These are phyloP conservation scores for Sorex maritimensis DNA, from an alignment of 2,797 vertebrate species.

Conservation along the genomic window DNA sequence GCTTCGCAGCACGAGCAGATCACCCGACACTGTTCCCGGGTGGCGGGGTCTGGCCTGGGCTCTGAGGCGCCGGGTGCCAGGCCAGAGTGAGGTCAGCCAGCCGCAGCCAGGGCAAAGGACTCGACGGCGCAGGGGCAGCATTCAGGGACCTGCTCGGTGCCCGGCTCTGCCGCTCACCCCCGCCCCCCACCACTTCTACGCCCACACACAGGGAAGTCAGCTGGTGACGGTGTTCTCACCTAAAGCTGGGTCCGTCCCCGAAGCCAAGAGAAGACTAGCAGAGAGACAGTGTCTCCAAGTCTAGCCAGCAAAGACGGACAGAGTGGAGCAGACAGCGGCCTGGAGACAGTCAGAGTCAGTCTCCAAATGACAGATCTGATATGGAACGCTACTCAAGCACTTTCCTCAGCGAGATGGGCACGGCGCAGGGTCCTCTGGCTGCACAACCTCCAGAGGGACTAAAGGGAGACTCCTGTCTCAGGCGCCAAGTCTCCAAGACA, in stretches of 20 bases:
- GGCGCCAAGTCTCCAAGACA: background rate
- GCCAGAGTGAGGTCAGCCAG: slow-evolving; percentile 71
- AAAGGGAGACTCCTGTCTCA: slow-evolving; percentile 67
- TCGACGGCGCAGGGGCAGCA: background rate
- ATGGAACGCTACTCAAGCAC: background rate
- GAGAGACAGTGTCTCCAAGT: background rate
- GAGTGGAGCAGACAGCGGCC: background rate
- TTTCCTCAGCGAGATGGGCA: background rate
- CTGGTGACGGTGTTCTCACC: background rate
- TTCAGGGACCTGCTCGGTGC: slow-evolving; percentile 29
- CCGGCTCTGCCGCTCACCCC: background rate
- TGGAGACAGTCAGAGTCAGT: background rate
- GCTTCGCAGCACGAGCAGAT: slow-evolving; percentile 86
- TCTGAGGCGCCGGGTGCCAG: slow-evolving; percentile 68
- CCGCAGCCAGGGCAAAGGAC: slow-evolving; percentile 6
- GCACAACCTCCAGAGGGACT: background rate
- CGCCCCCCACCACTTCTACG: background rate
- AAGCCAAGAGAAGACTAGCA: background rate
- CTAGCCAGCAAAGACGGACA: background rate
- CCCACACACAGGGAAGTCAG: slow-evolving; percentile 34
- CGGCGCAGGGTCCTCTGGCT: background rate
- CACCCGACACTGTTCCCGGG: slow-evolving; percentile 86
- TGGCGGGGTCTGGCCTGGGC: slow-evolving; percentile 2
- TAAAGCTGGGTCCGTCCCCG: background rate
- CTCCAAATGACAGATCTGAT: too few relatives aligned